Base-by-base conservation (phyloP, 2,797 vertebrate species). In the Parauchenoglanis punctatus region DNA sequence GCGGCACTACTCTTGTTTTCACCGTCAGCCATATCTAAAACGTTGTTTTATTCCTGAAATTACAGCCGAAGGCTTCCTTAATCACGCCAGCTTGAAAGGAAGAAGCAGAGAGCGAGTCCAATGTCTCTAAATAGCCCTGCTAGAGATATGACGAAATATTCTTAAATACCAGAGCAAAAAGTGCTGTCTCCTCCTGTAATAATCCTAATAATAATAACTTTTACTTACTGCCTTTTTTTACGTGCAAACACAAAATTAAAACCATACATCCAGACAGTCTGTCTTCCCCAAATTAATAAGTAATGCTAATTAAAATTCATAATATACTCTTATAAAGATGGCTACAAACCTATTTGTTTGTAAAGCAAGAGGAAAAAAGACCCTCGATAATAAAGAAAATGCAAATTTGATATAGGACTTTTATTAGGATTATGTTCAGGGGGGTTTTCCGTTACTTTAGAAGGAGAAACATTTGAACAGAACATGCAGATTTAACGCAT, bases 1-100 rank as follows among this genome's bases (percentile, higher is more conserved):
- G 63, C 59, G 89, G 90, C 86, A 0, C 61, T 63, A 65, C 83
- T 90, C 87, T 52, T 90, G 88, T 63, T 89, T 90, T 91, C 76
- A 86, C 87, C 87, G n/a, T 65, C 59, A 91, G 87, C 87, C 75
- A 83, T 87, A 81, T 88, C 20, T 46, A 80, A 83, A 81, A 87
- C 72, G 31, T 58, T 61, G 77, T 86, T 86, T 54, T 81, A 83
- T 87, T 82, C 78, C 86, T 83, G 83, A 89, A 90, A 88, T 90
- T 88, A 89, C 75, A 89, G 84, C 63, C 78, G 78, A 70, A 52
- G 61, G 44, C n/a, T 77, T 35, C 31, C 20, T 87, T 78, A 67
- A 75, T 87, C 85, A 85, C 40, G 59, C 44, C 44, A 65, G 40
- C 44, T 54, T 12, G 35, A 73, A 58, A 28, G 28, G 23, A 58